Base-by-base conservation (phyloP, 2,888 invertebrate genomes). In the Camponotus fellah region DNA sequence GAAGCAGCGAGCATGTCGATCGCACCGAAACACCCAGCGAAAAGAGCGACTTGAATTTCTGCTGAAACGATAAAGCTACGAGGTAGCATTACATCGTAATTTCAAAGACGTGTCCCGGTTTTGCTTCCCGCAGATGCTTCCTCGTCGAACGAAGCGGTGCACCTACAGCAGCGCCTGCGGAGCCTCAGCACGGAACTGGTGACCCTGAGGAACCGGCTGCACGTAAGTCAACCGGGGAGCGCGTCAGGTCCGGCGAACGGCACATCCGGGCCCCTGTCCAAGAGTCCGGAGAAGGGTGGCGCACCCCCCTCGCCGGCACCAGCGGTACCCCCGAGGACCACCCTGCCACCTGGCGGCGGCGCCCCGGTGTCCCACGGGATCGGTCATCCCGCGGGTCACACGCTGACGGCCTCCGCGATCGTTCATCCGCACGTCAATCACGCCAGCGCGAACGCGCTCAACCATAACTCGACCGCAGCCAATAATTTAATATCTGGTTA, bases 111-210 rank as follows among this genome's bases (percentile, higher is more conserved):
- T 10, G 56, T 68, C 65, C 56, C 46, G n/a, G 46, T 80, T 85
- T 85, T 68, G 66, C 12, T 77, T 83, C 79, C 92, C 90, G 21
- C 96, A 98, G 98, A 98, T 97, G 98, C 98, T 92, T 98, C 98
- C 92, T 98, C 98, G 88, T 98, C 98, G 92, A 98, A 98, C 96
- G 98, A 98, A 96, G 98, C 98, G 91, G 98, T 98, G 92, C 98
- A 98, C 95, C 96, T 98, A 94, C 98, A 98, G 96, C 98, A 98
- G 95, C 97, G 98, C 91, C 96, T 98, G 94, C 97, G 98, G 94
- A 98, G 97, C 95, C 96, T 99, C 90, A 98, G 98, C 96, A 97
- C 98, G 91, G 98, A 98, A 96, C 96, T 99, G 96, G 98, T 98
- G 94, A 98, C 98, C 91, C 96, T 99, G 94, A 96, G 98, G 92